Base-by-base conservation (phyloP, 2,888 invertebrate genomes). In the Apomyelois bistriatella region DNA sequence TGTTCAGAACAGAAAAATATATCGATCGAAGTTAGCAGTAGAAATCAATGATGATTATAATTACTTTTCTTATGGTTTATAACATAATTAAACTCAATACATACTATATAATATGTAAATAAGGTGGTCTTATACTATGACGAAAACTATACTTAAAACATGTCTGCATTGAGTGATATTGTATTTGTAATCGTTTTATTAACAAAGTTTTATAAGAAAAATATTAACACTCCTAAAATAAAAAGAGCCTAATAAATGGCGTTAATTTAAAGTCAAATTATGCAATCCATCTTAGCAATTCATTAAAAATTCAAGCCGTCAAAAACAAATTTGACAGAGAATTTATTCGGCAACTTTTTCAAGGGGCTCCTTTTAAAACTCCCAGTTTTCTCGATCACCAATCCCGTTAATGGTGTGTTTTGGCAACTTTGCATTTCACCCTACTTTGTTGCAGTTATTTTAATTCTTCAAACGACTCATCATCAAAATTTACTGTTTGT, bases 401-500 rank as follows among this genome's bases (percentile, higher is more conserved):
- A 64, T 65, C 65, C 61, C 54, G 60, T 58, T 62, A 68, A 70
- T 59, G 60, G 56, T 54, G 53, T 59, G 62, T 61, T 71, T 72
- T 61, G 57, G 68, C 68, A 70, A 74, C 66, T 69, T 72, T 63
- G 61, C 66, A 69, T 60, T 58, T 59, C 64, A 56, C 60, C 58
- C 65, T 64, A 65, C 46, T 49, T 47, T 62, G 70, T 65, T 72
- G 76, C 81, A 83, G 71, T 76, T 75, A 70, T 75, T 79, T 70
- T 71, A 73, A 78, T 82, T 82, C 76, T 79, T 82, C 76, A 77
- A 82, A 82, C 78, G 81, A 82, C 78, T 84, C 78, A 78, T 83
- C 81, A 81, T 84, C 79, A 71, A 75, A 81, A 79, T 83, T 78
- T 73, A 71, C 74, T 82, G 79, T 80, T 81, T 82, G 72, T 74